A percentile compares a stretch with the other conserved stretches of the same genome.
These are phyloP conservation scores for Cinclus cinclus DNA, from an alignment of 2,113 vertebrate genomes.

Conservation along the genomic window DNA sequence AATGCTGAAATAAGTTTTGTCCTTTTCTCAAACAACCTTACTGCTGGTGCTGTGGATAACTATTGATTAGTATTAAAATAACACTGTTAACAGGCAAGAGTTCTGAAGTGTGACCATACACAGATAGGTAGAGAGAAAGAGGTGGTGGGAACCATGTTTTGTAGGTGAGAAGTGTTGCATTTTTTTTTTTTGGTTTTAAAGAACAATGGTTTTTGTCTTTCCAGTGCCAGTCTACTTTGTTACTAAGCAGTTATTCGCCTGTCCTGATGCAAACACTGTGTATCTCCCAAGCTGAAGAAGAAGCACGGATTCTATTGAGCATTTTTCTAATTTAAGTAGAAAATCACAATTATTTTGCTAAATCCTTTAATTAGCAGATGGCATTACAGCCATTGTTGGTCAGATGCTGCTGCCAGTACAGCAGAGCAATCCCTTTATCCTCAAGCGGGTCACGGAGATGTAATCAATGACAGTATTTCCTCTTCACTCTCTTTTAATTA, in stretches of 20 bases:
- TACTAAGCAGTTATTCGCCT: neutral
- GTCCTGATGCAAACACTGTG: neutral
- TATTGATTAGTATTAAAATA: neutral
- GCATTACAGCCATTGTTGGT: neutral
- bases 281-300: neutral
- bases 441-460: neutral
- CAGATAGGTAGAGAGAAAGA: neutral
- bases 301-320: neutral
- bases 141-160: neutral
- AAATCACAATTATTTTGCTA: conserved; percentile 12
- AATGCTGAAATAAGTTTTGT: neutral
- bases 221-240: neutral
- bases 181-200: neutral
- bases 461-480: conserved; percentile 5
- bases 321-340: conserved; percentile 11
- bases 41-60: neutral
- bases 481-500: neutral
- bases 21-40: neutral
- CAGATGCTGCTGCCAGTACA: neutral
- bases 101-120: neutral
- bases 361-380: conserved; percentile 28
- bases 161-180: neutral
- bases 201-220: neutral
- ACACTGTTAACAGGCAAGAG: neutral
- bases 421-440: neutral